Percentiles rank a stretch among this genome's conserved stretches.
These are phyloP conservation scores for Melanotaenia pygmaea DNA, from an alignment of 2,797 vertebrate genomes.

Conservation along the genomic window DNA sequence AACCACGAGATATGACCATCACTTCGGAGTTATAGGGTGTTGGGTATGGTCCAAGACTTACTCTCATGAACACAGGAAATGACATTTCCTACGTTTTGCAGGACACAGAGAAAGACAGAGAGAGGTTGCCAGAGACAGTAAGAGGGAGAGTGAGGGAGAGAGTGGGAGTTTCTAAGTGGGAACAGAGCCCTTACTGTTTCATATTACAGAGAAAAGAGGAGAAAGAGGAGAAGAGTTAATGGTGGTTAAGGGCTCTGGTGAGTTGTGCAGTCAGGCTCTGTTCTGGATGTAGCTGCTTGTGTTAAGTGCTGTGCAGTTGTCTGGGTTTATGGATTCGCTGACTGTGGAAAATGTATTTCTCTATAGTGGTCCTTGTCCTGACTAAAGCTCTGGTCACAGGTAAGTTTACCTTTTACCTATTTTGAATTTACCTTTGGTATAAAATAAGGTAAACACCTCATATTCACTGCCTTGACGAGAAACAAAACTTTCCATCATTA, in stretches of 20 bases:
- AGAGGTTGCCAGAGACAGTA: constrained; percentile 51
- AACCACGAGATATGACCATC: constrained; percentile 53
- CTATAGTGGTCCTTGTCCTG: constrained; percentile 85
- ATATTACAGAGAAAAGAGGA: constrained; percentile 84
- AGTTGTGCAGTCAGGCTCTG: constrained; percentile 65
- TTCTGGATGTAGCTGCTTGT: constrained; percentile 74
- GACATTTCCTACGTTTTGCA: constrained; percentile 84
- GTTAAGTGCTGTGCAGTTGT: constrained; percentile 70
- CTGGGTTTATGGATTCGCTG: constrained; percentile 85
- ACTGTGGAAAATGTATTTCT: constrained; percentile 86
- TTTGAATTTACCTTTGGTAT: constrained; percentile 12
- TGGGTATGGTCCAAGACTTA: constrained; percentile 73
- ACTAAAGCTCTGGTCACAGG: constrained; percentile 85
- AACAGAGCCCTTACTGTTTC: constrained; percentile 88
- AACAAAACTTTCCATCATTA: constrained; percentile 3
- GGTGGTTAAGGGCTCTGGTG: constrained; percentile 72
- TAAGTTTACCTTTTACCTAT: constrained; percentile 71
- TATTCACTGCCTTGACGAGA: not conserved
- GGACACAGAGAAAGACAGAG: constrained; percentile 68
- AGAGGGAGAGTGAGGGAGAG: constrained; percentile 67
- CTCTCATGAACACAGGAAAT: constrained; percentile 85
- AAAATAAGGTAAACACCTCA: constrained; percentile 3
- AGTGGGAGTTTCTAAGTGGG: constrained; percentile 87
- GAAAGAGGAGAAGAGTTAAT: constrained; percentile 79
- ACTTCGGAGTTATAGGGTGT: constrained; percentile 60